Base-by-base conservation (phyloP, 2,888 invertebrate genomes). In the Chrysotoxum bicinctum region DNA sequence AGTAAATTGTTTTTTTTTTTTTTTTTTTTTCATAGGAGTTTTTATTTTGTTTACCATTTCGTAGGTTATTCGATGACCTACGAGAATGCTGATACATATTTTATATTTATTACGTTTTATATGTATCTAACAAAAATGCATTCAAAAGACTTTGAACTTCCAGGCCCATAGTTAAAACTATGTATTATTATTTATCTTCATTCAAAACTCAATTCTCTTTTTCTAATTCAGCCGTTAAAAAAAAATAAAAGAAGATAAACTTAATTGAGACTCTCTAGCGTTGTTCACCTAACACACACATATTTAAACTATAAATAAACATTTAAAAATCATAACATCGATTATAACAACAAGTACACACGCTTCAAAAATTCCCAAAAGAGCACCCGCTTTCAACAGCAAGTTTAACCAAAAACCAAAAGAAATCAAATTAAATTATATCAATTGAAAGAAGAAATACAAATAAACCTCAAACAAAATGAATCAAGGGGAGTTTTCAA, bases 401-500 rank as follows among this genome's bases (percentile, higher is more conserved):
- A 35, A 69, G 12, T 60, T 74, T 54, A 62, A 80, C 87, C 87
- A 87, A 90, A 88, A 90, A 90, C 87, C 64, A 83, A 75, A 79
- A 76, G 69, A 90, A 91, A 90, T 90, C 90, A 90, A 80, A 80
- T 85, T 80, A 72, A 72, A 90, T 90, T 90, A 89, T 89, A 89
- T 88, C 91, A 90, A 90, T 90, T 90, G 90, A 88, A 88, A 79
- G 78, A 69, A 77, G 40, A 81, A 85, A 58, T 52, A 81, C 85
- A 85, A 81, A 82, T 58, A 86, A 58, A 56, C 62, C 52, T 45
- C 45, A 60, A 62, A 52, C 54, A 70, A 56, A 73, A 26, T 50
- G 48, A 40, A 23, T 32, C 52, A 23, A 32, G 37, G 43, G 45
- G 70, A 60, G 35, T 50, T 19, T 54, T 37, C 7, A 10, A 12